These are phyloP conservation scores for Lepus townsendii DNA, from an alignment of 2,797 vertebrate genomes.

Conservation along the genomic window DNA sequence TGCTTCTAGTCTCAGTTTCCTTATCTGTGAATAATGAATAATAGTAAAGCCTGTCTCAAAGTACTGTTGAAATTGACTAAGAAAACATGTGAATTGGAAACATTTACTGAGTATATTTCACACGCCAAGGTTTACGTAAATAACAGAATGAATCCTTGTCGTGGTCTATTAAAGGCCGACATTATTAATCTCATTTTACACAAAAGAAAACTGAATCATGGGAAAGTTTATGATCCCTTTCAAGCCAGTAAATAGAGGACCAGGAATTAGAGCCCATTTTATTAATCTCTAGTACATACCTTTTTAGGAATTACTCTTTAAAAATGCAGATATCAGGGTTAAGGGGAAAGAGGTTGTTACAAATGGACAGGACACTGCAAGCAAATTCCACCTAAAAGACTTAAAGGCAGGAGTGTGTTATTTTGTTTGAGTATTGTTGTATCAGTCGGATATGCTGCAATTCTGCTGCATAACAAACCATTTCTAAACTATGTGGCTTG, in stretches of 20 bases:
- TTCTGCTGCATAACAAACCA: neutral
- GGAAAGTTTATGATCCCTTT: neutral
- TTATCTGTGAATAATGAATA: neutral
- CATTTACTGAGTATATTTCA: neutral
- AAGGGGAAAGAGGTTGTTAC: neutral
- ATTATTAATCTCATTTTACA: slow-evolving; percentile 54
- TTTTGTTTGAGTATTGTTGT: neutral
- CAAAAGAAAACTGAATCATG: slow-evolving; percentile 24
- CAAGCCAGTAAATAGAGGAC: neutral
- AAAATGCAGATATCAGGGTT: neutral
- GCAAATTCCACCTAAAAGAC: neutral
- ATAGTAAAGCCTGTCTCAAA: neutral
- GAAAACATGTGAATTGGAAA: slow-evolving; percentile 29
- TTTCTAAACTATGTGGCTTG: neutral
- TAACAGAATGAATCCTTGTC: neutral
- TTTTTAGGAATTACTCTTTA: slow-evolving; percentile 25
- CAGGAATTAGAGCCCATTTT: neutral
- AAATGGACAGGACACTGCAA: neutral
- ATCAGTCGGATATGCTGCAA: neutral
- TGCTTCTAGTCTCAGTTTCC: slow-evolving; percentile 6
- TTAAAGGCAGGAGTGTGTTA: neutral
- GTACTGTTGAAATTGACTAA: neutral
- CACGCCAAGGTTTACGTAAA: slow-evolving; percentile 6
- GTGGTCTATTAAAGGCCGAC: neutral
- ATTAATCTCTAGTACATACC: neutral